These are phyloP conservation scores for Amazonetta brasiliensis DNA, from an alignment of 2,797 vertebrate species.

Conservation along the genomic window DNA sequence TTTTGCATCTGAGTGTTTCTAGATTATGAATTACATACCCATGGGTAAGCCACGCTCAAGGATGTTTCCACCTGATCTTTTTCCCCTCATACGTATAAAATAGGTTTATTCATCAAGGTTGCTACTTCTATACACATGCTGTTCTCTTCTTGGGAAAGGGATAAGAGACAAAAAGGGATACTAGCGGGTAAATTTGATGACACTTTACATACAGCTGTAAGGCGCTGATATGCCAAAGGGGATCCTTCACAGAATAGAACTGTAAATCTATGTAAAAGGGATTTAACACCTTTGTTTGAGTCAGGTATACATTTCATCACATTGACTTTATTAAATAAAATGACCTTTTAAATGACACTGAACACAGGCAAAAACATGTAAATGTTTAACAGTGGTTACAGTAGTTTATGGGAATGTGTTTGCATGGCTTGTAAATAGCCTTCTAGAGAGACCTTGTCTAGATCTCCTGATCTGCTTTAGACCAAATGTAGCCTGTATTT, in stretches of 20 bases:
- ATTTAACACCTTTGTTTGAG: not conserved
- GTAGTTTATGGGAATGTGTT: not conserved
- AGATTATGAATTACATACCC: not conserved
- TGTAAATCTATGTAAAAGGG: not conserved
- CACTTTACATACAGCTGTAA: not conserved
- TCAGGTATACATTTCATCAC: not conserved
- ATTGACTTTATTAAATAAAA: not conserved
- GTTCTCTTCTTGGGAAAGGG: not conserved
- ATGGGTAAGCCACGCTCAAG: not conserved
- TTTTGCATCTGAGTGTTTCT: not conserved
- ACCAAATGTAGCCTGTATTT: not conserved
- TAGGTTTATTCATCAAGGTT: not conserved
- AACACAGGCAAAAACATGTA: not conserved
- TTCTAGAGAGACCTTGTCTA: too few species aligned
- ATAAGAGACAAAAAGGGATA: not conserved
- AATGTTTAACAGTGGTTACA: not conserved
- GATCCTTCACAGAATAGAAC: not conserved
- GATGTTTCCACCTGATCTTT: not conserved
- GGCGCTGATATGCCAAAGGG: not conserved
- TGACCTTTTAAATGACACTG: not conserved
- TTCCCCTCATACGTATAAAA: rapidly evolving
- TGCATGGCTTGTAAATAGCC: not conserved
- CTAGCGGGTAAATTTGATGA: not conserved
- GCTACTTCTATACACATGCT: not conserved
- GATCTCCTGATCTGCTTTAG: not conserved